Base-by-base conservation (phyloP, 1,140 invertebrate genomes). In the Notospermus geniculatus region DNA sequence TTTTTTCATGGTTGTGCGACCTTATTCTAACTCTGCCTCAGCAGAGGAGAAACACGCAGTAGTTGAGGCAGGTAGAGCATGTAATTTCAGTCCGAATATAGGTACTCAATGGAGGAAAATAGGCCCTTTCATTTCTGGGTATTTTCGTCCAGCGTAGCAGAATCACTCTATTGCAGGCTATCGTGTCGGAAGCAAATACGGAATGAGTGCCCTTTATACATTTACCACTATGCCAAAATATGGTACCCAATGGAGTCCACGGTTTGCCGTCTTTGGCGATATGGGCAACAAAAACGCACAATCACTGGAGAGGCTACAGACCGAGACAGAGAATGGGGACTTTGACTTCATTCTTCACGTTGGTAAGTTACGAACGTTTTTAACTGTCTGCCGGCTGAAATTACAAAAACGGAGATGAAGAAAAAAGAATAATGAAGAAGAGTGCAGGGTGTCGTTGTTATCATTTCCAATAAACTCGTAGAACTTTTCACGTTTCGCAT, bases 301-400 rank as follows among this genome's bases (percentile, higher is more conserved):
- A 46, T 92, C 92, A n/a, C 82, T 95, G 41, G 84, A 87, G 0
- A 83, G 88, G 53, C 79, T 97, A 30, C 90, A 93, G 77, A 82
- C 89, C 66, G 94, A 97, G 71, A 87, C 89, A 0, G 87, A 92
- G 72, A 81, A 83, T 30, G 89, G 86, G n/a, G 79, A 87, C 67
- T 95, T 92, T 78, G 92, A 98, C 83, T 86, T 90, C 63, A 88
- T 93, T 59, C 84, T 97, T 53, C 95, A 98, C 83, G 91, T 95
- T 62, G 95, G 94, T 78, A 64, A 74, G 74, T 56, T 2, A 2
- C n/a, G 9, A n/a, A 41, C 4, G 2, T 25, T 58, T 15, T 61
- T 23, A 4, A 59, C 15, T 5, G 7, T 17, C 25, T 43, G 17
- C 28, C 15, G 1, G 19, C 46, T 36, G 25, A 23, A 36, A 23